Evolutionary conservation across 2,888 invertebrate species (phyloP), one percentile per base, ranked within the genome.

Genomic region (Drosophila demipolita): DNA sequence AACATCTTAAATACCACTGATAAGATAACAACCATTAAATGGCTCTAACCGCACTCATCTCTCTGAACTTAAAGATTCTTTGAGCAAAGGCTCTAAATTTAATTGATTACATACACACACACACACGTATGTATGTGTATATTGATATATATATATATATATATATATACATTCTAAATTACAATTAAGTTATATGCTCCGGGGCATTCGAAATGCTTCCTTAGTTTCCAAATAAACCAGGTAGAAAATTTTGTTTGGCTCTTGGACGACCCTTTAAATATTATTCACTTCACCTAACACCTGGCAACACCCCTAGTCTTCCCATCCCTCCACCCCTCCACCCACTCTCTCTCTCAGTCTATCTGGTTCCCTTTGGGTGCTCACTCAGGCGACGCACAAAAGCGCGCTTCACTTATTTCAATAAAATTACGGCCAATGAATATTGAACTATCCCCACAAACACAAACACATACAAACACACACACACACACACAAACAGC

Each of bases 381-480:
- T 88, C 87, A 86, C 54, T 83, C 76, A 89, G 82, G 87, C 87
- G 87, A 89, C 84, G 84, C 84, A 84, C 87, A 86, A 84, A 88
- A 72, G 78, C 72, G 78, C 78, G 78, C 78, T 78, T 82, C 86
- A 83, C 81, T 86, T 89, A 85, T 76, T 86, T 85, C 90, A 89
- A 89, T 86, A 88, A 89, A 86, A 86, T 86, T 86, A 89, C 88
- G 88, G 83, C 90, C 86, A 87, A 85, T 89, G 88, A 87, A 86
- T 89, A 86, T 89, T 87, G 89, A 89, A 87, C 85, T 82, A 87
- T 86, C 74, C 15, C 45, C 45, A 45, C 12, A 45, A 3, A 45
- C 9, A 5, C 40, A 67, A 70, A 52, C 55, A 77, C 57, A 57
- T 50, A 50, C 60, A 66, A n/a, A 40, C 35, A 50, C 38, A 26